These are phyloP conservation scores for Parazoanthus darwini DNA, from an alignment of 92 coral and sea anemone genomes.

Conservation along the genomic window DNA sequence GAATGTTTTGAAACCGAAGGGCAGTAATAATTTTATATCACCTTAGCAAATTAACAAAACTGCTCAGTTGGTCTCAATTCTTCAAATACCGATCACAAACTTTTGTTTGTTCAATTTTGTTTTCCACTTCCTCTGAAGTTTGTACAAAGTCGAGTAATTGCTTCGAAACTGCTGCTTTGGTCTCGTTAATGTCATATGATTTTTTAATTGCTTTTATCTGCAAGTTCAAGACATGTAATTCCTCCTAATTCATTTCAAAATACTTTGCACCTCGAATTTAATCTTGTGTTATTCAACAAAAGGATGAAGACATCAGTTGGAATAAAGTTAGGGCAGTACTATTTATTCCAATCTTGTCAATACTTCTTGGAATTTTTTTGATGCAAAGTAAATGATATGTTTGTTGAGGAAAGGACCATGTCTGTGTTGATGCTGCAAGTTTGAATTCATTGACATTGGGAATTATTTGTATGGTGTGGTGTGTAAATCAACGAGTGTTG, in stretches of 20 bases:
- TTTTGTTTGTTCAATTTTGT: constrained; percentile 39
- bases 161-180: neutral
- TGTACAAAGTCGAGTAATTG: neutral
- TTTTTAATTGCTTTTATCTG: neutral
- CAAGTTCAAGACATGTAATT: neutral
- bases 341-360: neutral
- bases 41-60: constrained; percentile 50
- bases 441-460: neutral
- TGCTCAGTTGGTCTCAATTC: constrained; percentile 44
- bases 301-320: neutral
- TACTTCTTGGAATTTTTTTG: neutral
- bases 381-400: neutral
- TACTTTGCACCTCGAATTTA: neutral
- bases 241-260: neutral
- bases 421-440: neutral
- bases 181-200: neutral
- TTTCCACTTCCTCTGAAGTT: constrained; percentile 8
- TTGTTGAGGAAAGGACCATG: neutral
- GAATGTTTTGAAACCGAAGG: constrained; percentile 30
- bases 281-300: neutral
- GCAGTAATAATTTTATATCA: constrained; percentile 16
- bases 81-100: constrained; percentile 35
- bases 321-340: neutral
- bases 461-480: neutral
- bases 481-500: neutral